Base-by-base conservation (phyloP, 2,888 invertebrate species). In the Crocallis elinguaria region DNA sequence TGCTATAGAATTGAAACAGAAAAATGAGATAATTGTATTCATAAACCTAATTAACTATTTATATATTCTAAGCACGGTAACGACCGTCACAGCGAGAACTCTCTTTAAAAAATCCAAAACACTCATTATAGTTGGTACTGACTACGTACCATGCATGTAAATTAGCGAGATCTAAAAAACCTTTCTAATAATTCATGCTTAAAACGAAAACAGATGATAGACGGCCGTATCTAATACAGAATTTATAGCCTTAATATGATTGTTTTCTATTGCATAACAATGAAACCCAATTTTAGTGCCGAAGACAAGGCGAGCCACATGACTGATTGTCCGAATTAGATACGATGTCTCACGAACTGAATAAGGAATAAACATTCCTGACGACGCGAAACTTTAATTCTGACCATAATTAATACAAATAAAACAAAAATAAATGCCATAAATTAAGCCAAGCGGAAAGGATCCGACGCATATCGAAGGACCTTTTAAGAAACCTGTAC, bases 401-500 rank as follows among this genome's bases (percentile, higher is more conserved):
- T 63, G 64, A 59, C 73, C 73, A 85, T 87, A 87, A 90, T 89
- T 89, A 88, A 88, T 84, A 81, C 74, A 84, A 88, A 86, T 73
- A 81, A 86, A 87, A 73, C 64, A 84, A 84, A 81, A 82, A 82
- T 72, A 69, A 74, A 70, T 76, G 68, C 84, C 86, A 88, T 91
- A 89, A 89, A 90, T 91, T 88, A 89, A 86, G 67, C 69, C 77
- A 82, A 81, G 80, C 89, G 90, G 89, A 91, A 90, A 90, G 84
- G 86, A 79, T 79, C 84, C 81, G 79, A 79, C 83, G 86, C 84
- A 85, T 88, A 88, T 88, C 87, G 87, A 78, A 70, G 82, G 83
- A 83, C 88, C 88, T 89, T 90, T 88, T 88, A 87, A 88, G 88
- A 88, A 85, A 89, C 88, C 87, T 88, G 88, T 86, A 88, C 90